A percentile compares a stretch with the other conserved stretches of the same genome.
Evolutionary conservation across 2,113 vertebrate species (phyloP).

Genomic region (Promerops cafer): DNA sequence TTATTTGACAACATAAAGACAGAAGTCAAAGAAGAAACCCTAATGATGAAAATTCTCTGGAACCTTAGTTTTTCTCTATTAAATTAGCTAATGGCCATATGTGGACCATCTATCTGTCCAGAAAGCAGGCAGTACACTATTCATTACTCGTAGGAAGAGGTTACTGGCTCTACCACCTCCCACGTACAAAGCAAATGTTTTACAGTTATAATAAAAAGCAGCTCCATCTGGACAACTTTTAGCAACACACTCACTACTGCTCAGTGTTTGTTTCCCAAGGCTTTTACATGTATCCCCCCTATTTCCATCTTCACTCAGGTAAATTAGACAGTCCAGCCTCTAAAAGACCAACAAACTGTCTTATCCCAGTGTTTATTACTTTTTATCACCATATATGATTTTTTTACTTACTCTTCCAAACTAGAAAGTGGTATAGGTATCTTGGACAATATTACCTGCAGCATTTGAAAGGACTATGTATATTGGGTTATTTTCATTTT

Average conservation of each 20-base stretch:
- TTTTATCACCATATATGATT: not conserved
- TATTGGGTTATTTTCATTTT: not conserved
- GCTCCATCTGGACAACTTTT: slow-evolving; percentile 1
- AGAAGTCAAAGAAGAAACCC: not conserved
- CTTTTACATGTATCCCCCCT: not conserved
- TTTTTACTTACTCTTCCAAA: not conserved
- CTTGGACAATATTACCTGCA: not conserved
- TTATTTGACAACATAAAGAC: not conserved
- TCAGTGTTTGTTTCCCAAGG: not conserved
- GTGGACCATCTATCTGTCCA: not conserved
- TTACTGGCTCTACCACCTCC: not conserved
- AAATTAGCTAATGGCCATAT: not conserved
- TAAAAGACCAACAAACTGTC: not conserved
- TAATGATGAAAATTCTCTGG: not conserved
- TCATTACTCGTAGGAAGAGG: not conserved
- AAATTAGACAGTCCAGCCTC: not conserved
- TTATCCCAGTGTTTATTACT: not conserved
- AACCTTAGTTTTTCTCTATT: not conserved
- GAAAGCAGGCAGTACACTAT: not conserved
- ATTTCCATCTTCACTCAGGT: not conserved
- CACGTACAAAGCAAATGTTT: not conserved
- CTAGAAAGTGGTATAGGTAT: not conserved
- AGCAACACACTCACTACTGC: not conserved
- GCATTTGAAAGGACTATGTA: not conserved
- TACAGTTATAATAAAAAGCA: not conserved